Evolutionary conservation across 2,797 vertebrate genomes (phyloP).

Genomic region (Parambassis ranga): DNA sequence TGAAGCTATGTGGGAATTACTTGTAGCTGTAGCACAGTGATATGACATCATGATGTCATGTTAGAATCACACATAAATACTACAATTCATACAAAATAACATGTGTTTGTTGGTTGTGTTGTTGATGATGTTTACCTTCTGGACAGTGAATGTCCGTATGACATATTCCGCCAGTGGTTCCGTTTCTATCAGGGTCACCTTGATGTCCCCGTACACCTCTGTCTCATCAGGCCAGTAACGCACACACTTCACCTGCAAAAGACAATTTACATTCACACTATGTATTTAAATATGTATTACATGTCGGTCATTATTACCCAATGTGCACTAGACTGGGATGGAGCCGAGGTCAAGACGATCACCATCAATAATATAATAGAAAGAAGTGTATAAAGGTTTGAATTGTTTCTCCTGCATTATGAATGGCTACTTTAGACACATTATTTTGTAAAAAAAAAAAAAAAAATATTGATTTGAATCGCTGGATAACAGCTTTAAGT

Average conservation of each 20-base stretch:
- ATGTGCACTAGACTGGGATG: background rate
- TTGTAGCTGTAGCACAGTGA: background rate
- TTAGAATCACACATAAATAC: background rate
- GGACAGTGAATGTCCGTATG: constrained; percentile 95
- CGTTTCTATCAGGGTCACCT: constrained; percentile 95
- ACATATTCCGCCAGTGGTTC: constrained; percentile 95
- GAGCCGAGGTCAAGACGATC: background rate
- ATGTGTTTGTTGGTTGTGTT: too few relatives aligned
- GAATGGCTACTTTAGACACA: background rate
- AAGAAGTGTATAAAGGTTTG: background rate
- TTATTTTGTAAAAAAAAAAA: background rate
- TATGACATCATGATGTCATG: background rate
- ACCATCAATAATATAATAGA: background rate
- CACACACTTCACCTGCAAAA: constrained; percentile 91
- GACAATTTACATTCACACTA: background rate
- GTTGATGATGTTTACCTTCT: constrained; percentile 95
- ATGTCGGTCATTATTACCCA: background rate
- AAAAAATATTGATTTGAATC: background rate
- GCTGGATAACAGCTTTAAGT: background rate
- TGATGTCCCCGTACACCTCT: constrained; percentile 95
- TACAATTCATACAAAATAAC: too few relatives aligned
- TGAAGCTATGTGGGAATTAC: background rate
- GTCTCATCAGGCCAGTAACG: constrained; percentile 97
- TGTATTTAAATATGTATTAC: background rate
- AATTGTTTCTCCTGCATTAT: background rate